Conservation (phyloP, 2,888 invertebrate genomes). For the Napeogenes inachia region DNA sequence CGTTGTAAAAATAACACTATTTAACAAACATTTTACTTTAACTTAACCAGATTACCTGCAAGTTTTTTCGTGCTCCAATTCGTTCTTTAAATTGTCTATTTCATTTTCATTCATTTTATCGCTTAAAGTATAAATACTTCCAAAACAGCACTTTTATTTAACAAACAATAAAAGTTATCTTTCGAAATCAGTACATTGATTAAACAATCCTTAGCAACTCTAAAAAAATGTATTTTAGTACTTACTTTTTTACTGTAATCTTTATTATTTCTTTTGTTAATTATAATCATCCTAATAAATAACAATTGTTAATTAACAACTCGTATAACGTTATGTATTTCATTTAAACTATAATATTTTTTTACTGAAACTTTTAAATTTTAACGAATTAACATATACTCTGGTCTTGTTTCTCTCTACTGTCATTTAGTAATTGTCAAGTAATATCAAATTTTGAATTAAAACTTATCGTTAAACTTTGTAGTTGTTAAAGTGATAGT, state of each 20-base stretch:
- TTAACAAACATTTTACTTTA: neutral
- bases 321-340: no score
- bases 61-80: slow-evolving; percentile 69
- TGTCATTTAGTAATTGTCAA: no score
- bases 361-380: no score
- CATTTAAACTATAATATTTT: no score
- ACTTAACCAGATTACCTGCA: slow-evolving; percentile 49
- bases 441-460: no score
- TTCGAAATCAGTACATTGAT: slow-evolving; percentile 30
- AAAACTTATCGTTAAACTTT: no score
- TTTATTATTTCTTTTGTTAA: no score
- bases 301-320: no score
- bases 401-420: no score
- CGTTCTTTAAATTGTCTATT: slow-evolving; percentile 65
- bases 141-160: neutral
- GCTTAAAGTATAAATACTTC: neutral
- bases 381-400: no score
- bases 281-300: no score
- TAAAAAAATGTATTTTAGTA: slow-evolving; percentile 3
- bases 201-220: slow-evolving; percentile 34
- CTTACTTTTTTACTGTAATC: no score
- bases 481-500: neutral
- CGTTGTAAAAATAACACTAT: neutral
- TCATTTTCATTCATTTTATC: slow-evolving; percentile 62
- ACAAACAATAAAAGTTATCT: neutral